Evolutionary conservation across 2,888 invertebrate species (phyloP).

Genomic region (Morpho helenor): DNA sequence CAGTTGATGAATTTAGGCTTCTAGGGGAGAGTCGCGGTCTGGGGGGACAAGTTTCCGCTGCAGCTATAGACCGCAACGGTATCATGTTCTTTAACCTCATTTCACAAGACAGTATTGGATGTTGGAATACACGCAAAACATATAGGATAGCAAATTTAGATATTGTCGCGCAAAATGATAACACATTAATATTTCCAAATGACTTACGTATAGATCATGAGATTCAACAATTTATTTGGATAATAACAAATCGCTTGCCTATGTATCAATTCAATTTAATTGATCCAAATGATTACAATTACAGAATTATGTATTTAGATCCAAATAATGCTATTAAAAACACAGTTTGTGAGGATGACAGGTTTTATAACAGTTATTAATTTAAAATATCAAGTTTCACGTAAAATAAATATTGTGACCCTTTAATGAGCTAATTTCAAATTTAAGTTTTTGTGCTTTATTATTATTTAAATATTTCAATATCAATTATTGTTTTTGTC

Average conservation of each 20-base stretch:
- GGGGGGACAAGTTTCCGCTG: slow-evolving; percentile 86
- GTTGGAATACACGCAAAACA: slow-evolving; percentile 90
- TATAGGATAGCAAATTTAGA: slow-evolving; percentile 83
- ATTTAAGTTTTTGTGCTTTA: too few species aligned
- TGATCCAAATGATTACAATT: slow-evolving; percentile 84
- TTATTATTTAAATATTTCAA: neutral
- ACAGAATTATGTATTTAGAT: slow-evolving; percentile 84
- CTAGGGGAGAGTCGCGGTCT: slow-evolving; percentile 77
- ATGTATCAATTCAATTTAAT: slow-evolving; percentile 85
- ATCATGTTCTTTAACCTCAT: slow-evolving; percentile 91
- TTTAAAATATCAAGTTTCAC: neutral
- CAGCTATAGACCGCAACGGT: slow-evolving; percentile 85
- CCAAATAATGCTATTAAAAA: slow-evolving; percentile 80
- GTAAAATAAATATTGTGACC: neutral
- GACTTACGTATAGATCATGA: slow-evolving; percentile 88
- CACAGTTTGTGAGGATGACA: slow-evolving; percentile 76
- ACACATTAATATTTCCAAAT: slow-evolving; percentile 87
- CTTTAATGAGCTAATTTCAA: too few species aligned
- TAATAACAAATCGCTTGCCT: slow-evolving; percentile 87
- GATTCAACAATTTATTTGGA: slow-evolving; percentile 84
- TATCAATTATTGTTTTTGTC: neutral
- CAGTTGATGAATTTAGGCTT: slow-evolving; percentile 61
- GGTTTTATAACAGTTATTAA: neutral
- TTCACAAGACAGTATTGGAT: slow-evolving; percentile 87
- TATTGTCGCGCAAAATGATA: slow-evolving; percentile 81